Base-by-base conservation (phyloP, 2,797 vertebrate species). In the Centropyge bicolor region DNA sequence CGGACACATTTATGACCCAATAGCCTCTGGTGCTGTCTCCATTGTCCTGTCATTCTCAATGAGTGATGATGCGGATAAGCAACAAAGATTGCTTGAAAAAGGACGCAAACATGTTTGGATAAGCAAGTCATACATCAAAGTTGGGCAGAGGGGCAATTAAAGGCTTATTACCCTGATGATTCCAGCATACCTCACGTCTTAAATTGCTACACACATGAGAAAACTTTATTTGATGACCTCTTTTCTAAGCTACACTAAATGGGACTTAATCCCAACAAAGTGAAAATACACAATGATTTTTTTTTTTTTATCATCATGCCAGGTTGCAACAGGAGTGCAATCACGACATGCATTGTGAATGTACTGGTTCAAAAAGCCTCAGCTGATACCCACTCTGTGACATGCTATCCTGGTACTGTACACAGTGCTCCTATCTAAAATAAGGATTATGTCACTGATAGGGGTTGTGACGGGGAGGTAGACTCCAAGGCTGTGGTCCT, bases 21-120 rank as follows among this genome's bases (percentile, higher is more conserved):
- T 81, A 88, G 91, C 92, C 92, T 86, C 82, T 82, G 87, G 88
- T 82, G 86, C 74, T 70, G 83, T 88, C 72, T 81, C 91, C 76
- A 89, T 95, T 93, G 92, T 91, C 83, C 67, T 88, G 92, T 92
- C 89, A 91, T 92, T 91, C 89, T 92, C 85, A 74, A 57, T 91
- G 89, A 92, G 87, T 88, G 87, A 93, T 91, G 90, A 88, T 74
- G 90, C 87, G 81, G 86, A 92, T 91, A 92, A 91, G 86, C 85
- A 84, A 87, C 89, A 90, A 83, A 86, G 80, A 86, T 87, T 85
- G 69, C 74, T 77, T 81, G 84, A 85, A 90, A 88, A 85, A 85
- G 80, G 84, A 93, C 90, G 87, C 88, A 91, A 89, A 92, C 82
- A 75, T 87, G 88, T 91, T 92, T 91, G 84, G 63, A 87, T 93